Percentiles rank a stretch among this genome's conserved stretches.
phyloP scores from a whole-genome alignment of 2,888 invertebrate species.

The Drosophila paramelanica region DNA sequence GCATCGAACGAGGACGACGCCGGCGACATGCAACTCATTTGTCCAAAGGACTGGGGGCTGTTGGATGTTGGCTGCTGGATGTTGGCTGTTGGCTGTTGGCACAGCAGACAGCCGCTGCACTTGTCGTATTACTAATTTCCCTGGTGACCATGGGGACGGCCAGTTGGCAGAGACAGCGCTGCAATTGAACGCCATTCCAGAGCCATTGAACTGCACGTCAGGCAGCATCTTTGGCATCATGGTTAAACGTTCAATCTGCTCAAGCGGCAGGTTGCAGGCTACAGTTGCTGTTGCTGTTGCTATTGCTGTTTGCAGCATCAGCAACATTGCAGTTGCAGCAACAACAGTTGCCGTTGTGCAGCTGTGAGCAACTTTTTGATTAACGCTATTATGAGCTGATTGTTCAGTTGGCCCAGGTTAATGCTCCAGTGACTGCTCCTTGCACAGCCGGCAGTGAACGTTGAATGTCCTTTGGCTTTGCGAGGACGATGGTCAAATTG shows the following conservation, averaged over 20 bases:
- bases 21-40: conserved; percentile 77
- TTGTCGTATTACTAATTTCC: conserved; percentile 82
- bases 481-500: conserved; percentile 61
- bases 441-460: conserved; percentile 5
- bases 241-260: conserved; percentile 71
- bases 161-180: conserved; percentile 27
- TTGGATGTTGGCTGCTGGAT: too few relatives aligned
- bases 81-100: not conserved
- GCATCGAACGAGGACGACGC: conserved; percentile 20
- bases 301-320: conserved; percentile 54
- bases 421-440: conserved; percentile 47
- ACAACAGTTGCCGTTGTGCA: conserved; percentile 27
- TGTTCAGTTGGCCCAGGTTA: conserved; percentile 77
- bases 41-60: conserved; percentile 40
- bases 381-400: conserved; percentile 80
- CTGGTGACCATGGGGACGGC: conserved; percentile 67
- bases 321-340: conserved; percentile 32
- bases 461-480: conserved; percentile 40
- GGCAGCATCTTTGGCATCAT: conserved; percentile 48
- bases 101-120: conserved; percentile 57
- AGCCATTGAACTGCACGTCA: conserved; percentile 45
- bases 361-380: conserved; percentile 72
- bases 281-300: conserved; percentile 20
- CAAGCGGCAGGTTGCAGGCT: conserved; percentile 28
- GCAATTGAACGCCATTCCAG: conserved; percentile 11